Conservation (phyloP, 2,888 invertebrate species). For the Agriopis aurantiaria region DNA sequence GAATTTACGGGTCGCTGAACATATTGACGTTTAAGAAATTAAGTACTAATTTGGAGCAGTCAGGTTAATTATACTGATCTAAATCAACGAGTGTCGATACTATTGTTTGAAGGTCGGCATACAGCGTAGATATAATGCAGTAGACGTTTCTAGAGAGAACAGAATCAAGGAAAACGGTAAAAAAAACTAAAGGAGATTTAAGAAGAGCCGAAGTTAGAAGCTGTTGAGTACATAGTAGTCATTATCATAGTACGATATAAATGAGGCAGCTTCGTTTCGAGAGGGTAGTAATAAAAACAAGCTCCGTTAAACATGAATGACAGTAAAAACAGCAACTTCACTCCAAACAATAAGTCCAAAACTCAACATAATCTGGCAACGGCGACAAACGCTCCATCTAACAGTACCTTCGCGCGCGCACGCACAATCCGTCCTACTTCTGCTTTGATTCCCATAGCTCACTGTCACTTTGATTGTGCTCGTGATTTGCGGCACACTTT, state of each 20-base stretch:
- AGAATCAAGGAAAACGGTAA: neutral
- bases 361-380: slow-evolving; percentile 17
- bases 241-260: neutral
- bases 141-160: neutral
- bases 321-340: slow-evolving; percentile 15
- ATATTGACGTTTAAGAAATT: neutral
- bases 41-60: neutral
- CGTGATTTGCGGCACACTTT: slow-evolving; percentile 41
- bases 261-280: neutral
- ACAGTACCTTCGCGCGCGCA: slow-evolving; percentile 50
- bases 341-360: slow-evolving; percentile 14
- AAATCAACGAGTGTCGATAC: neutral
- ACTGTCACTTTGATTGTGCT: slow-evolving; percentile 46
- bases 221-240: neutral
- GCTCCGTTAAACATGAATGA: neutral
- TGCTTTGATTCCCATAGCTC: slow-evolving; percentile 41
- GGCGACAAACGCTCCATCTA: slow-evolving; percentile 27
- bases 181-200: neutral
- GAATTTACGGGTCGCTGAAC: slow-evolving; percentile 2
- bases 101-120: too few relatives aligned
- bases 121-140: neutral
- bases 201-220: neutral
- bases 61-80: neutral
- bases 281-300: neutral
- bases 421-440: slow-evolving; percentile 56